A percentile compares a stretch with the other conserved stretches of the same genome.
Conservation (phyloP, 1,140 invertebrate species). For the Brachionus sp. region DNA sequence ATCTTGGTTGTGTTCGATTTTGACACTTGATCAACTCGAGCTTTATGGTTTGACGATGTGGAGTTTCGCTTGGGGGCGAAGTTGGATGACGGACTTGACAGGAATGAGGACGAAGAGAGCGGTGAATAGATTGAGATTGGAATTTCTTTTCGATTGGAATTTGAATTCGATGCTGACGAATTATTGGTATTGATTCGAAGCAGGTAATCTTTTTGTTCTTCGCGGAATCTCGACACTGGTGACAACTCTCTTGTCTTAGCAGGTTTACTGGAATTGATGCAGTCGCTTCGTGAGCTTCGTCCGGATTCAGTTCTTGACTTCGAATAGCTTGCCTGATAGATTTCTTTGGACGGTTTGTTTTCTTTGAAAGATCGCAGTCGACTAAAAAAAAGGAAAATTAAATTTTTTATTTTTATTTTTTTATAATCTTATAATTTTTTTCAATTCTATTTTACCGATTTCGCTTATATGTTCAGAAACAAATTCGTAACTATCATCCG, state of each 20-base stretch:
- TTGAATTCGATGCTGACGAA: conserved; percentile 28
- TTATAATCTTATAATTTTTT: background rate
- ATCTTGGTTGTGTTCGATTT: conserved; percentile 27
- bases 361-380: background rate
- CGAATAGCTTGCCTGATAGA: background rate
- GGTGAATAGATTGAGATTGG: conserved; percentile 36
- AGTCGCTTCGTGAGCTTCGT: background rate
- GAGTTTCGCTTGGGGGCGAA: background rate
- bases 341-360: background rate
- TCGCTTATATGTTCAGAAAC: background rate
- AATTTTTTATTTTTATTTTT: background rate
- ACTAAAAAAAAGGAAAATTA: background rate
- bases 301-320: background rate
- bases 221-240: conserved; percentile 18
- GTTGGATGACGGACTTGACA: background rate
- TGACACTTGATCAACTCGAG: conserved; percentile 33
- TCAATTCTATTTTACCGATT: background rate
- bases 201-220: conserved; percentile 25
- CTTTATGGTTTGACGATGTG: conserved; percentile 5
- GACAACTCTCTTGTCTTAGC: conserved; percentile 15
- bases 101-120: background rate
- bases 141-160: conserved; percentile 39
- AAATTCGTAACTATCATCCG: background rate
- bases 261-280: background rate
- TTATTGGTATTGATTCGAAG: conserved; percentile 10